Evolutionary conservation across 2,113 vertebrate genomes (phyloP), one percentile per base, ranked within the genome.

Genomic region (Panthera uncia): DNA sequence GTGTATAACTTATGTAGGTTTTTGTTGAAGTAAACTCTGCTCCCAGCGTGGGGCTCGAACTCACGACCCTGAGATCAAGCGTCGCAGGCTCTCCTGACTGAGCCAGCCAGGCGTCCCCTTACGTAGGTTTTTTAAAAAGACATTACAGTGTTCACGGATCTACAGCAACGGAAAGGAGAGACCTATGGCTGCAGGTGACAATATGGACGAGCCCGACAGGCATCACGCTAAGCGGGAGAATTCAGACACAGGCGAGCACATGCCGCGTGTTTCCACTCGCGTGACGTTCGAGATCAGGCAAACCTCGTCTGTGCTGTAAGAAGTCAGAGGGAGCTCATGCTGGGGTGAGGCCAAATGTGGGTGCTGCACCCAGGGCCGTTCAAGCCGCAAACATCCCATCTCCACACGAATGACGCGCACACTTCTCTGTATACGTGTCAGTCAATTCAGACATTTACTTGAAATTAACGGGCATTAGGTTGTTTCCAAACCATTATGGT

Each of bases 371-470:
- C 4, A 29, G 57, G 38, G 2, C 11, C n/a, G 92, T 3, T 45
- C 36, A 7, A 11, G 1, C 0, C 16, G 36, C 21, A 55, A 38
- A 31, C n/a, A 18, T 25, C 10, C 45, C 36, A 71, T 52, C 33
- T 18, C 5, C 0, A n/a, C 21, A 7, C 12, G 19, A 36, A n/a
- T 0, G 6, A 16, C 2, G 21, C 5, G 4, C 5, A 61, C 5
- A 1, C n/a, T 41, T 38, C 38, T 45, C 41, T 16, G 38, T 6
- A 16, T 1, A 16, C 21, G 7, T 23, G 41, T 41, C 38, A 12
- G 41, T 41, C 38, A 12, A 18, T 2, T 31, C 16, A 10, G 69
- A 68, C 45, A 38, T 84, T 55, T 23, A 6, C 78, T 82, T 14
- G 45, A 74, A n/a, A 66, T 38, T 8, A 57, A 68, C 0, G 14